Conservation (phyloP, 1,140 invertebrate genomes). For the Macrobrachium rosenbergii region DNA sequence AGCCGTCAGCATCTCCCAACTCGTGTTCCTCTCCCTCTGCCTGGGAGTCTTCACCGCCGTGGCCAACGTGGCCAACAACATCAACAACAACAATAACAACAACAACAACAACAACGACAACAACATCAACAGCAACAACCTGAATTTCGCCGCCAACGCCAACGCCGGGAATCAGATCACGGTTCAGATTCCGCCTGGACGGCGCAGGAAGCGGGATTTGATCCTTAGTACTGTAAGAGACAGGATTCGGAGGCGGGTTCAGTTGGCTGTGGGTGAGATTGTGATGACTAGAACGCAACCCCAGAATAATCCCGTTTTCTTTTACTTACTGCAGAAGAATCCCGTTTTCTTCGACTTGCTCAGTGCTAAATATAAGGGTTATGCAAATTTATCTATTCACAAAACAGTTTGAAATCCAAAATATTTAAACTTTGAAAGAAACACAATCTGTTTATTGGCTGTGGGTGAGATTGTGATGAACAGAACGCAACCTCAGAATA, state of each 20-base stretch:
- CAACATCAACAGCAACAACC: slow-evolving; percentile 58
- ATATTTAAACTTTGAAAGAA: too few species aligned
- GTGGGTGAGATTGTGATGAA: too few species aligned
- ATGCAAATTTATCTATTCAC: too few species aligned
- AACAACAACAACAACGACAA: slow-evolving; percentile 64
- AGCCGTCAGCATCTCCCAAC: slow-evolving; percentile 56
- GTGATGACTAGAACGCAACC: too few species aligned
- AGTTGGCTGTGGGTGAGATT: too few species aligned
- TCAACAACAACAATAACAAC: slow-evolving; percentile 64
- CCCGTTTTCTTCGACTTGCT: too few species aligned
- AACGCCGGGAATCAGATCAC: slow-evolving; percentile 58
- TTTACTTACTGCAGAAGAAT: too few species aligned
- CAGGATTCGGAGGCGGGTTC: not conserved
- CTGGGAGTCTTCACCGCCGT: slow-evolving; percentile 58
- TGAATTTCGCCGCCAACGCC: slow-evolving; percentile 51
- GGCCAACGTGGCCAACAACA: slow-evolving; percentile 61
- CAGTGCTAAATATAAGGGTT: too few species aligned
- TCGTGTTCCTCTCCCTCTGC: slow-evolving; percentile 53
- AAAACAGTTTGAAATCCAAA: too few species aligned
- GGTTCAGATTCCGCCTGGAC: slow-evolving; percentile 39
- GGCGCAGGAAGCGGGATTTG: not conserved
- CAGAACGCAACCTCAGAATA: too few species aligned
- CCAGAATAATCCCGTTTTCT: too few species aligned
- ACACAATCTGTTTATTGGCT: too few species aligned
- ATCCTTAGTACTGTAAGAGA: not conserved